Base-by-base conservation (phyloP, 2,888 invertebrate genomes). In the Netelia virgata region DNA sequence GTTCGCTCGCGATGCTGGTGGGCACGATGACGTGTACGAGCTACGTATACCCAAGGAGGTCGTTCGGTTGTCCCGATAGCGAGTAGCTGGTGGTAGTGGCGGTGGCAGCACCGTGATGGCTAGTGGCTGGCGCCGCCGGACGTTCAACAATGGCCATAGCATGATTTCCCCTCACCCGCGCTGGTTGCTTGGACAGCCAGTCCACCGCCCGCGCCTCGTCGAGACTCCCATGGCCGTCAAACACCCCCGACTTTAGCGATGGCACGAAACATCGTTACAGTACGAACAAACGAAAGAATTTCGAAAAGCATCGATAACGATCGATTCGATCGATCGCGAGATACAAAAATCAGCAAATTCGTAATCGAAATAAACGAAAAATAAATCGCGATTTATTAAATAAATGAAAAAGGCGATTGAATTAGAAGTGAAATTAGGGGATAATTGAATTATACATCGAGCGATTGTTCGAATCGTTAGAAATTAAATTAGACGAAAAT, bases 51-150 rank as follows among this genome's bases (percentile, higher is more conserved):
- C 50, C 72, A 66, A 83, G 76, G 82, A 84, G 86, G 88, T 88
- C 88, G 87, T 88, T 77, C 77, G 73, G 88, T 84, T 77, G 88
- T 74, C 82, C 77, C 80, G 84, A 84, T 87, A 87, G 87, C 87
- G 87, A 87, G 85, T 86, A 77, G 78, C 66, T 78, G 82, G 78
- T 82, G 77, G 72, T 73, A 76, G 84, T 74, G 47, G 80, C 80
- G 85, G 82, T 81, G 78, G 87, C 84, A 87, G 83, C 57, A 84
- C 81, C 89, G 89, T 90, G 88, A 89, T 89, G 90, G 90, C 90
- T 89, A 89, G 90, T 91, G 90, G 91, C 90, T 92, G 92, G 92
- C 92, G 92, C 92, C 92, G 92, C 90, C 91, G 91, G 91, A 91
- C 92, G 91, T 91, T 91, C 91, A 90, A 92, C 91, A 91, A 91